Evolutionary conservation across 1,140 invertebrate genomes (phyloP), one percentile per base, ranked within the genome.

Genomic region (Plodia interpunctella): DNA sequence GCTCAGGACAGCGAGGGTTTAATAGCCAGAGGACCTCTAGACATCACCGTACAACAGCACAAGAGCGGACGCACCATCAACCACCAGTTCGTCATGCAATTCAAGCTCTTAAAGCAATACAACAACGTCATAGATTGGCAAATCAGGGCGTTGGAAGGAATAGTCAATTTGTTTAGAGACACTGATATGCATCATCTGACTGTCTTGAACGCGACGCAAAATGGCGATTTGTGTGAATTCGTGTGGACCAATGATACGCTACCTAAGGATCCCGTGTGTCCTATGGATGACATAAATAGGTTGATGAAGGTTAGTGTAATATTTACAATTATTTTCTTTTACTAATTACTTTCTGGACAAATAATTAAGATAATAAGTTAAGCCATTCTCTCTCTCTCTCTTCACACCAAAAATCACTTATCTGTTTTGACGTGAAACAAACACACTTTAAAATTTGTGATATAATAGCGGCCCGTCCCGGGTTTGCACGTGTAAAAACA

Each of bases 231-330:
- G 49, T 92, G 92, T 49, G 92, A 92, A 30, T 95, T 96, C 66
- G 92, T 94, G 0, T 98, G 97, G 94, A 96, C 96, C 5, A 98
- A 98, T 75, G 96, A 97, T 63, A 95, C 95, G 17, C 77, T 98
- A 62, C 93, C 95, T 0, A 93, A 93, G 51, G 93, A 92, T 72
- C 91, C 91, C 17, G 81, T 74, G 2, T 98, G 97, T 77, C 96
- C 96, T 0, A 90, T 91, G 68, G 90, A 91, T 62, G 92, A 95
- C 63, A 94, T 97, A 18, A 91, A 94, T 32, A 88, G 91, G 62
- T 78, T 96, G 5, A 92, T 94, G 72, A 91, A 91, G 83, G 94
- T 95, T 81, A 87, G 83, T 78, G 38, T 25, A 53, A 50, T 57
- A 25, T 49, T 28, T 10, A 53, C 5, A 25, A 6, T 25, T 6